Base-by-base conservation (phyloP, 53 echinoderm and acorn worm genomes). In the Antedon mediterranea region DNA sequence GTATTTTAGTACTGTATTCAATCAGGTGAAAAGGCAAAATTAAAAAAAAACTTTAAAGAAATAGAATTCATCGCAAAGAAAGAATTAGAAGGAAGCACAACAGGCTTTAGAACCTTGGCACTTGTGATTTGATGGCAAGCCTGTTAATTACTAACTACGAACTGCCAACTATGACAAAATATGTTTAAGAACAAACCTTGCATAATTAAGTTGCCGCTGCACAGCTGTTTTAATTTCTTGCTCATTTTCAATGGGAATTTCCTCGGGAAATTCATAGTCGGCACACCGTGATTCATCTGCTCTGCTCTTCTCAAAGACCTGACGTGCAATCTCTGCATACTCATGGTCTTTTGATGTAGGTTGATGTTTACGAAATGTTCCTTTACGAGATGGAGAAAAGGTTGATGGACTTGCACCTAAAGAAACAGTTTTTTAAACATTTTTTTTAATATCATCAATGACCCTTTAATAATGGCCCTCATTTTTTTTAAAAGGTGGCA, bases 231-330 rank as follows among this genome's bases (percentile, higher is more conserved):
- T 86, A 83, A 87, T 92, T 87, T 92, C 92, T 75, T 97, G 85
- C 27, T 80, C 81, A 71, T 78, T 92, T 79, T 97, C 92, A 31
- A 92, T 92, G 32, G 97, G 92, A 27, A 90, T 85, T 72, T 89
- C 86, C 0, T 90, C 88, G 0, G 97, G 92, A 43, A 92, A 97
- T 72, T 97, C 97, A 28, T 97, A 97, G 78, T 97, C 86, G 8
- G 97, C 92, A 31, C 85, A 88, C 42, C 97, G 76, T 1, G 95
- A 95, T 43, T 89, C 91, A 26, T 87, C 95, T 4, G 75, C 83
- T 23, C 82, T 79, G 30, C 83, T 84, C 37, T 82, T 88, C 81
- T 82, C 73, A 28, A 75, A 75, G 43, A 74, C 74, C 29, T 32
- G 33, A 3, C 33, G 13, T 7, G 74, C 31, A 74, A 74, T 81